phyloP scores from a whole-genome alignment of 1,140 invertebrate genomes.

The Caenorhabditis inopinata region DNA sequence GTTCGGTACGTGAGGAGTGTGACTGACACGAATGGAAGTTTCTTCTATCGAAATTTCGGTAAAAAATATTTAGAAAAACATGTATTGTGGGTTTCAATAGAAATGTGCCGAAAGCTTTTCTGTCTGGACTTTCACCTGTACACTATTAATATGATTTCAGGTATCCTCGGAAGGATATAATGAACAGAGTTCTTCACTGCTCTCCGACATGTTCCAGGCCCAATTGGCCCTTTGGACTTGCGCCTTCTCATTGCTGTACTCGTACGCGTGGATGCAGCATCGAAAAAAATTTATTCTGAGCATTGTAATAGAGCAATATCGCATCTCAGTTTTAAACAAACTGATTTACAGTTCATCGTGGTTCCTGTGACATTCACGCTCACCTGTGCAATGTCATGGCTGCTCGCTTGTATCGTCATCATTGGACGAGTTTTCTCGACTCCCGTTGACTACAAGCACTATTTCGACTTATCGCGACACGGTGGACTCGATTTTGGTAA shows the following conservation, averaged over 20 bases:
- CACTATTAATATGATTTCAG: background rate
- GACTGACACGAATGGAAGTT: too few species aligned
- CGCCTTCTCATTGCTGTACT: slow-evolving; percentile 48
- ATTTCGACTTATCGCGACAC: slow-evolving; percentile 27
- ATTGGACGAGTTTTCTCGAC: slow-evolving; percentile 45
- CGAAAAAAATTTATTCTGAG: slow-evolving; percentile 47
- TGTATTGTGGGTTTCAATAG: background rate
- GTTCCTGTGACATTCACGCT: slow-evolving; percentile 45
- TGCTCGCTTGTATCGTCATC: slow-evolving; percentile 47
- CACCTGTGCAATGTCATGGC: slow-evolving; percentile 41
- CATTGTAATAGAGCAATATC: slow-evolving; percentile 37
- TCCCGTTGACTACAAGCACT: slow-evolving; percentile 42
- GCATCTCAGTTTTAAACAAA: background rate
- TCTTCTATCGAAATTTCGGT: too few species aligned
- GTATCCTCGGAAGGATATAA: slow-evolving; percentile 19
- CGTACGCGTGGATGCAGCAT: slow-evolving; percentile 49
- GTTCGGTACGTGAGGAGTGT: background rate
- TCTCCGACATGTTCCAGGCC: slow-evolving; percentile 41
- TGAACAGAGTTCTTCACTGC: slow-evolving; percentile 13
- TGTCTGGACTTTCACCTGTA: background rate
- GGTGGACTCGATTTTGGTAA: slow-evolving; percentile 28
- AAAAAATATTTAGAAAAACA: background rate
- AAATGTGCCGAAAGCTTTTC: background rate
- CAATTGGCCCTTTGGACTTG: slow-evolving; percentile 49
- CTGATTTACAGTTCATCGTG: slow-evolving; percentile 38